Evolutionary conservation across 2,113 vertebrate species (phyloP).

Genomic region (human): DNA sequence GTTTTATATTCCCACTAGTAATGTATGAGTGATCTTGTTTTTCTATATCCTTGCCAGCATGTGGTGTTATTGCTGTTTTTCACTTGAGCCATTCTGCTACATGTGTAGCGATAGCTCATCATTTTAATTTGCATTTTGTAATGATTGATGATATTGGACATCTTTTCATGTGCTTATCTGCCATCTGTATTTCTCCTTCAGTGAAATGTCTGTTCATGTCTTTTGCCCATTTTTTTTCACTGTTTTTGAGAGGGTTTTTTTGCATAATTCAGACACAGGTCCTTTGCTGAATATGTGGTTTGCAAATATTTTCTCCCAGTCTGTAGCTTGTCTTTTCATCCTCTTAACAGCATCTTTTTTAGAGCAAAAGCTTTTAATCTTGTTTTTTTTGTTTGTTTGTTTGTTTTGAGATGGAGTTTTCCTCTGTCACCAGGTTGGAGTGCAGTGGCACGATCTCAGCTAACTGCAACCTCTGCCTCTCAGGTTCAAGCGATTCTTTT

Average conservation of each 20-base stretch:
- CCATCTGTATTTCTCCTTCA: background rate
- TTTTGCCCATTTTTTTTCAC: background rate
- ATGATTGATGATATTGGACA: background rate
- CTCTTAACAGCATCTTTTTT: background rate
- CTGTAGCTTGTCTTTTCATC: background rate
- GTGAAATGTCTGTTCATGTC: background rate
- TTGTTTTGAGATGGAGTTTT: too few species aligned
- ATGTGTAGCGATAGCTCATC: background rate
- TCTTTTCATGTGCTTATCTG: background rate
- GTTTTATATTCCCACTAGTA: background rate
- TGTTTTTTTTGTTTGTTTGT: background rate
- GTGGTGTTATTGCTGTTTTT: background rate
- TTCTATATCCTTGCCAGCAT: background rate
- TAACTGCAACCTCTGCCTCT: too few species aligned
- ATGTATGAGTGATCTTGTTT: background rate
- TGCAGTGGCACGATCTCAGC: too few species aligned
- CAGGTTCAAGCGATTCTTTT: too few species aligned
- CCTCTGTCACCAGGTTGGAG: too few species aligned
- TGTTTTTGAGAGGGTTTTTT: background rate
- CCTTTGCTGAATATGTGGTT: background rate
- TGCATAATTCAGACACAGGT: background rate
- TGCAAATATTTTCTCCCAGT: background rate
- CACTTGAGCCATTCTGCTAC: background rate
- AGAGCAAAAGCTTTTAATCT: background rate
- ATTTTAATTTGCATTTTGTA: background rate